phyloP scores from a whole-genome alignment of 2,888 invertebrate species.

The Odontomyia ornata region DNA sequence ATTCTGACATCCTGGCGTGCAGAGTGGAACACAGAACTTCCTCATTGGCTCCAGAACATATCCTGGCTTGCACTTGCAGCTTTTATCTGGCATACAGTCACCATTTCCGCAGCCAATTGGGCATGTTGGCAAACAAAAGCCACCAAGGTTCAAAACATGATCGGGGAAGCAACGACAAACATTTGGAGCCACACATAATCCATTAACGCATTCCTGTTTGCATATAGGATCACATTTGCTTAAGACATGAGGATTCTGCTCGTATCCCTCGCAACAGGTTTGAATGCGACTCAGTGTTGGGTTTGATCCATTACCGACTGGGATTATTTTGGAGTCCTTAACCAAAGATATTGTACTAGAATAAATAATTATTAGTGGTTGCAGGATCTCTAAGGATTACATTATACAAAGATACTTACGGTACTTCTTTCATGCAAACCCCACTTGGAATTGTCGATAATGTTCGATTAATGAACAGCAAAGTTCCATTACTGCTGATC shows the following conservation, averaged over 20 bases:
- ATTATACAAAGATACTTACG: constrained; percentile 58
- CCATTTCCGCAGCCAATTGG: constrained; percentile 76
- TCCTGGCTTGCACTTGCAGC: constrained; percentile 69
- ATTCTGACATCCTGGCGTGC: constrained; percentile 62
- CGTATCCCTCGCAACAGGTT: constrained; percentile 78
- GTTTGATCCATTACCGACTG: constrained; percentile 64
- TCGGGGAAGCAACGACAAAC: constrained; percentile 66
- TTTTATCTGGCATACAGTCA: constrained; percentile 68
- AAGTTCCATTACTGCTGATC: constrained; percentile 55
- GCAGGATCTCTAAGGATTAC: background rate
- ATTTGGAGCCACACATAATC: constrained; percentile 65
- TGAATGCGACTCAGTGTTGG: constrained; percentile 72
- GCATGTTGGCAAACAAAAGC: constrained; percentile 72
- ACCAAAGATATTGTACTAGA: constrained; percentile 59
- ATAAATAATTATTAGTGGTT: background rate
- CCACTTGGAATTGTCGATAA: constrained; percentile 61
- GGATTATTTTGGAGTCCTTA: constrained; percentile 53
- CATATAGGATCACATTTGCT: constrained; percentile 66
- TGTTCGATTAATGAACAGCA: constrained; percentile 61
- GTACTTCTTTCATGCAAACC: constrained; percentile 62
- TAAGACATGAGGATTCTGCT: constrained; percentile 68
- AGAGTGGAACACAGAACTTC: constrained; percentile 68
- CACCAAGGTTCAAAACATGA: constrained; percentile 67
- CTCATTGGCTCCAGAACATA: constrained; percentile 62
- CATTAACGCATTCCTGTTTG: constrained; percentile 65